A percentile compares a stretch with the other conserved stretches of the same genome.
Conservation (phyloP, 2,888 invertebrate genomes). For the Barypeithes pellucidus region DNA sequence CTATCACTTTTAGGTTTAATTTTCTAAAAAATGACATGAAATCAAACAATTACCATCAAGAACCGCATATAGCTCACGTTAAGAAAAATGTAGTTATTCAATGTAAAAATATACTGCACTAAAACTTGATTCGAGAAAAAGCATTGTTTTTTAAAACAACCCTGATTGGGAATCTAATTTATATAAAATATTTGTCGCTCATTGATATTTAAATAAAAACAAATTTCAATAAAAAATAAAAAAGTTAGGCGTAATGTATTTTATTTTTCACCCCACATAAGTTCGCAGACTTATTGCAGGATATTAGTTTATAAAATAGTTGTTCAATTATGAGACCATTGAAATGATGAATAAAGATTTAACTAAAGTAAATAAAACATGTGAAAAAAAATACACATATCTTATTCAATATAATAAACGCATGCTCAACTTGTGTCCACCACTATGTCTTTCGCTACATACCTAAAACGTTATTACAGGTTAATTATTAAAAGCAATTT, state of each 20-base stretch:
- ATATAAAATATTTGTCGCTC: too few species aligned
- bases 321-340: background rate
- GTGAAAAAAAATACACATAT: conserved; percentile 1
- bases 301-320: background rate
- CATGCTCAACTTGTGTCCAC: conserved; percentile 71
- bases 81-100: too few species aligned
- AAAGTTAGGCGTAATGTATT: background rate
- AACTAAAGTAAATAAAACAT: background rate
- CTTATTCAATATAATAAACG: conserved; percentile 35
- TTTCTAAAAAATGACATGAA: too few species aligned
- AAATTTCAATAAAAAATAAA: conserved; percentile 6
- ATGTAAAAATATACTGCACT: too few species aligned
- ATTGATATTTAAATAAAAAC: too few species aligned
- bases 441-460: conserved; percentile 70
- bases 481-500: conserved; percentile 56
- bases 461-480: conserved; percentile 64
- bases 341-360: background rate
- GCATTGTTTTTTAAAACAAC: too few species aligned
- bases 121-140: too few species aligned
- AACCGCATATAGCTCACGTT: too few species aligned
- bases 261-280: background rate
- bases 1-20: too few species aligned
- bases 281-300: too few species aligned
- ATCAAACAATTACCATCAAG: too few species aligned
- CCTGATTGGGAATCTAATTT: too few species aligned